These are phyloP conservation scores for Acromyrmex echinatior DNA, from an alignment of 1,140 invertebrate genomes.

Conservation along the genomic window DNA sequence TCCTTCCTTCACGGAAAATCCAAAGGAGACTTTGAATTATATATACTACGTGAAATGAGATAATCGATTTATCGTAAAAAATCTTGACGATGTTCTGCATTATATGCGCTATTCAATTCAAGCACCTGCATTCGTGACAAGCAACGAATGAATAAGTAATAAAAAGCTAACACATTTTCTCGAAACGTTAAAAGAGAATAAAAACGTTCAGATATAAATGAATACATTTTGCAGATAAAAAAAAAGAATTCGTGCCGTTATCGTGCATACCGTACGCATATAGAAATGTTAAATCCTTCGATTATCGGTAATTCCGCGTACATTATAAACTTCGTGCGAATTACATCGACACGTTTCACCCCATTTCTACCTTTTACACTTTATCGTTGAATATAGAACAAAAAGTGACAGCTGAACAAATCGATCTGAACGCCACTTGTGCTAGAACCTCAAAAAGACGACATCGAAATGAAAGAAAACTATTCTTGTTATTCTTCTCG, in stretches of 20 bases:
- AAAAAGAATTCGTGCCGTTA: background rate
- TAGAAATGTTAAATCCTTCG: conserved; percentile 6
- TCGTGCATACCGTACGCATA: background rate
- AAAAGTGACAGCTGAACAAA: conserved; percentile 52
- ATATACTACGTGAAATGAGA: conserved; percentile 2
- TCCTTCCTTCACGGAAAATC: background rate
- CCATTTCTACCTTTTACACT: background rate
- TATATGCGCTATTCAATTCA: conserved; percentile 3
- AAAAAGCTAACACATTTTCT: background rate
- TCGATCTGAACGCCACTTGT: conserved; percentile 25
- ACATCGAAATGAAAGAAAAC: conserved; percentile 36
- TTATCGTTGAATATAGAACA: background rate
- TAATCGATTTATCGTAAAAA: conserved; percentile 9
- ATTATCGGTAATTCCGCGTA: background rate
- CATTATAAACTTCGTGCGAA: background rate
- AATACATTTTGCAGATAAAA: background rate
- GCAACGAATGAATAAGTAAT: background rate
- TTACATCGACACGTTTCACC: conserved; percentile 17
- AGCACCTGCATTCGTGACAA: background rate
- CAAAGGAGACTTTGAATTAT: background rate
- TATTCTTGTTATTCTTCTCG: conserved; percentile 46
- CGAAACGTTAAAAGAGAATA: background rate
- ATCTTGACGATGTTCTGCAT: background rate
- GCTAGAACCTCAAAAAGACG: background rate
- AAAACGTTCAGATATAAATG: background rate